Conservation (phyloP, 2,113 vertebrate genomes). For the Carassius gibelio region DNA sequence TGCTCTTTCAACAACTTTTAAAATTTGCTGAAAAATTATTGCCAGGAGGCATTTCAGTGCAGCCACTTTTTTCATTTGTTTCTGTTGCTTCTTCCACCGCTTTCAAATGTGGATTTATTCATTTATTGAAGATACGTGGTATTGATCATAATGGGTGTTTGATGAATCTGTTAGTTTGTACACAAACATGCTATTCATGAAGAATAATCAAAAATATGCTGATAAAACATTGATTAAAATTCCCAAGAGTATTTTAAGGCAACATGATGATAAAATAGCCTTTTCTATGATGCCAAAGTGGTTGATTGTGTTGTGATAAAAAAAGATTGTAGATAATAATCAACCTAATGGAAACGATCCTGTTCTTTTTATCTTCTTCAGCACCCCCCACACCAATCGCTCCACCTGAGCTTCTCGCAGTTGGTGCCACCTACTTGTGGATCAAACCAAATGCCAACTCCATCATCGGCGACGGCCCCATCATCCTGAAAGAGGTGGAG, state of each 20-base stretch:
- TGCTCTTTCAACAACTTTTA: constrained; percentile 29
- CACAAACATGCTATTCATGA: background rate
- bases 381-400: constrained; percentile 95
- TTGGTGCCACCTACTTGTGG: constrained; percentile 96
- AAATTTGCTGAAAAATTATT: constrained; percentile 20
- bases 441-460: constrained; percentile 98
- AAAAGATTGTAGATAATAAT: background rate
- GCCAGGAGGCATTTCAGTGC: background rate
- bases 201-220: background rate
- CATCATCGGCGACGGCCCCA: constrained; percentile 96
- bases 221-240: background rate
- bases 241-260: background rate
- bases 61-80: background rate
- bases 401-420: constrained; percentile 89
- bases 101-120: background rate
- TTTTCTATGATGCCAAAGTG: background rate
- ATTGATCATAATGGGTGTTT: background rate
- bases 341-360: background rate
- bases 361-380: constrained; percentile 59
- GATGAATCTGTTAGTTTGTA: background rate
- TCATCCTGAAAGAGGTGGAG: constrained; percentile 95
- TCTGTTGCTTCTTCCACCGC: background rate
- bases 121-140: too few species aligned
- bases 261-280: background rate
- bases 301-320: background rate